These are phyloP conservation scores for Tapirus indicus DNA, from an alignment of 2,797 vertebrate genomes.

Conservation along the genomic window DNA sequence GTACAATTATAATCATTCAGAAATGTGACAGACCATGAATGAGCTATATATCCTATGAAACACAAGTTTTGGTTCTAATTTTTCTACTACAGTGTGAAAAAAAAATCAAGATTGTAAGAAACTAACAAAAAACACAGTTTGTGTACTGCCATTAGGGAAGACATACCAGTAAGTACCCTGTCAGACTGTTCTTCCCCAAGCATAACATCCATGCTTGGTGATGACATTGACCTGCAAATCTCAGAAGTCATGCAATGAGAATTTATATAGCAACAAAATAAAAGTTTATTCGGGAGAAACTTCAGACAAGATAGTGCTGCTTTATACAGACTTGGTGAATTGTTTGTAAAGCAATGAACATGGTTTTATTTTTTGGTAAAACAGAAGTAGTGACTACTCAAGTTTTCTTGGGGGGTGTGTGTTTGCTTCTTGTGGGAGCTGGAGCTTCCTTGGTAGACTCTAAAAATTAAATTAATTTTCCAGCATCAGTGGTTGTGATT, in stretches of 20 bases:
- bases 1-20: background rate
- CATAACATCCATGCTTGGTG: background rate
- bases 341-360: background rate
- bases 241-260: background rate
- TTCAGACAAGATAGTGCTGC: background rate
- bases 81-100: background rate
- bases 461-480: slow-evolving; percentile 8
- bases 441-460: background rate
- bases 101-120: background rate
- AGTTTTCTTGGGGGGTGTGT: background rate
- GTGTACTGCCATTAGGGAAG: background rate
- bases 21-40: background rate
- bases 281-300: background rate
- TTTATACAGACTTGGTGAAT: background rate
- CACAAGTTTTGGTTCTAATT: background rate
- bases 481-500: background rate
- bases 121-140: background rate
- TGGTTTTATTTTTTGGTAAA: background rate
- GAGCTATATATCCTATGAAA: background rate
- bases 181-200: background rate
- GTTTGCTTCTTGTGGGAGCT: background rate
- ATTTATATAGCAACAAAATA: background rate
- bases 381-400: background rate
- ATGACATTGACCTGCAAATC: background rate
- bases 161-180: background rate